Percentiles rank a stretch among this genome's conserved stretches.
phyloP scores from a whole-genome alignment of 1,140 invertebrate genomes.

The Euglossa dilemma region DNA sequence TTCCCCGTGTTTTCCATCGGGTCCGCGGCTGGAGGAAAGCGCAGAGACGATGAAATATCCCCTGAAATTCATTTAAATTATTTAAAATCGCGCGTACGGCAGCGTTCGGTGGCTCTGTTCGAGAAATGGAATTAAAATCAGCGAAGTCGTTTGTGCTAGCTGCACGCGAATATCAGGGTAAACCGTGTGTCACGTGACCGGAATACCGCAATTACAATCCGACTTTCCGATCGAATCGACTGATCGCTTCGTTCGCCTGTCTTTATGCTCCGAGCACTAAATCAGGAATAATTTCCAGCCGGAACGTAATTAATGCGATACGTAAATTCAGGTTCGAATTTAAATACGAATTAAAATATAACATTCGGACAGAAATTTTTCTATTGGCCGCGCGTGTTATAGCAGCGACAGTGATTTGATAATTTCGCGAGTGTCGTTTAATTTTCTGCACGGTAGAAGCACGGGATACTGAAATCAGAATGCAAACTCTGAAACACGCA shows the following conservation, averaged over 20 bases:
- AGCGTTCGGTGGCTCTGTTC: too few species aligned
- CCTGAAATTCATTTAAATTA: background rate
- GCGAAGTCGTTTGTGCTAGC: slow-evolving; percentile 14
- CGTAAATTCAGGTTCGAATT: too few species aligned
- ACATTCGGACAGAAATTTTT: too few species aligned
- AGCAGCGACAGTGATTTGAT: too few species aligned
- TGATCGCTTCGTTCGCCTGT: background rate
- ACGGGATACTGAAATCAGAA: too few species aligned
- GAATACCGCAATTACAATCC: slow-evolving; percentile 20
- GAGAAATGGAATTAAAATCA: slow-evolving; percentile 42
- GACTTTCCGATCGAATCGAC: background rate
- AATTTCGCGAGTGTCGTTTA: too few species aligned
- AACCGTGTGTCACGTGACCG: slow-evolving; percentile 33
- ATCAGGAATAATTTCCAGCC: background rate
- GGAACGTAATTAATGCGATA: too few species aligned
- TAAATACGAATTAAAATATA: too few species aligned
- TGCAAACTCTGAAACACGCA: too few species aligned
- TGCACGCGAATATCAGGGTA: slow-evolving; percentile 14
- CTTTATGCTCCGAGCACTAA: background rate
- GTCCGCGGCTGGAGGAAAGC: background rate
- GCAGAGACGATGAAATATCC: background rate
- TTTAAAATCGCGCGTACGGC: background rate
- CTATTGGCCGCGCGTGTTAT: too few species aligned
- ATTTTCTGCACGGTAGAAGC: too few species aligned
- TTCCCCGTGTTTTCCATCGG: background rate